A percentile compares a stretch with the other conserved stretches of the same genome.
These are phyloP conservation scores for Sipha flava DNA, from an alignment of 1,140 invertebrate species.

Conservation along the genomic window DNA sequence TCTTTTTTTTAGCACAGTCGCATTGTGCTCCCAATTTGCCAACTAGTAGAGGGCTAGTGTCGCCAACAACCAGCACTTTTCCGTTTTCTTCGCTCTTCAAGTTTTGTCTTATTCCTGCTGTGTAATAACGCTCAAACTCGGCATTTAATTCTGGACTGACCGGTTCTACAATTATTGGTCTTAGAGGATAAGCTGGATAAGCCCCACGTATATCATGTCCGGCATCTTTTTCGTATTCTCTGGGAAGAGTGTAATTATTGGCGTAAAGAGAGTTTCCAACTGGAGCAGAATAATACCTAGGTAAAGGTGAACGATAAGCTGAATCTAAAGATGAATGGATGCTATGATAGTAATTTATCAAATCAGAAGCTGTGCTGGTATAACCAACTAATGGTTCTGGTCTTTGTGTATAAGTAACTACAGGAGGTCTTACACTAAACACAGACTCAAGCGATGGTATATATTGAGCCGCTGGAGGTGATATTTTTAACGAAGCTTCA, in stretches of 20 bases:
- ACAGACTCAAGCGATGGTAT: neutral
- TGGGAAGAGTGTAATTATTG: neutral
- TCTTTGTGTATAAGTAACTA: neutral
- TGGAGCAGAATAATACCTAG: neutral
- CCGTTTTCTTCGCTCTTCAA: neutral
- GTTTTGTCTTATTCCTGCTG: neutral
- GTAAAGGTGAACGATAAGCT: neutral
- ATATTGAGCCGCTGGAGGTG: neutral
- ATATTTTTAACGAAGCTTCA: neutral
- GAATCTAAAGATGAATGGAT: neutral
- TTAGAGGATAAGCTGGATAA: neutral
- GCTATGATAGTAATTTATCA: neutral
- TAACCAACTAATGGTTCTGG: neutral
- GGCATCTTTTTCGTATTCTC: neutral
- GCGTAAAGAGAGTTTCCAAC: neutral
- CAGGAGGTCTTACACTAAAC: neutral
- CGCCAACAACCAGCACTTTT: constrained; percentile 43
- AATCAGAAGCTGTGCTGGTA: neutral
- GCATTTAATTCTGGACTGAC: neutral
- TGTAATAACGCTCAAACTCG: constrained; percentile 6
- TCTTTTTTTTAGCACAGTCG: constrained; percentile 47
- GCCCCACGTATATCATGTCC: neutral
- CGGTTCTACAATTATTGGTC: neutral
- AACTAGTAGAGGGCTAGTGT: constrained; percentile 58
- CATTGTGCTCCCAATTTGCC: constrained; percentile 64